Conservation (phyloP, 2,797 vertebrate genomes). For the Tokudaia muenninki region DNA sequence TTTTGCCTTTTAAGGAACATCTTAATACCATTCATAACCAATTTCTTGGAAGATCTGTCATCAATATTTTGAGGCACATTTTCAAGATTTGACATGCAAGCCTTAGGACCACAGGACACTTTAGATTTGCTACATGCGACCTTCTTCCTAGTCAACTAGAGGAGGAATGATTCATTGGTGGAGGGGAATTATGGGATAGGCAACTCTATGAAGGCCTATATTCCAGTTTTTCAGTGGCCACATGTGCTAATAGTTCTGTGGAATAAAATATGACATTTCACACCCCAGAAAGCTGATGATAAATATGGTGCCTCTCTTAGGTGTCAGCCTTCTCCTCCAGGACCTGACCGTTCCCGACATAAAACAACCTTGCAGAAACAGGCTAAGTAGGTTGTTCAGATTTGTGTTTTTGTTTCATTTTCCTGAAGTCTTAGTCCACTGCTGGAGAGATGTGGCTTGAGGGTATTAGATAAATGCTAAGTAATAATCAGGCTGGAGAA, state of each 20-base stretch:
- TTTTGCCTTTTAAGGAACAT: not conserved
- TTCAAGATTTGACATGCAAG: not conserved
- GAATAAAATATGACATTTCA: not conserved
- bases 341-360: not conserved
- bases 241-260: not conserved
- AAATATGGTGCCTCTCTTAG: not conserved
- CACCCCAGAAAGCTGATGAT: constrained; percentile 10
- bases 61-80: not conserved
- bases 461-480: constrained; percentile 80
- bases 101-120: not conserved
- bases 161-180: not conserved
- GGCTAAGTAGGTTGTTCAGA: constrained; percentile 41
- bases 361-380: constrained; percentile 14
- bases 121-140: not conserved
- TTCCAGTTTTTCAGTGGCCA: not conserved
- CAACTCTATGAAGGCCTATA: not conserved
- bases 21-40: not conserved
- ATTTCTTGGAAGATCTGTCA: not conserved
- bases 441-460: constrained; percentile 55
- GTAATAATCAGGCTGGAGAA: constrained; percentile 73
- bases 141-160: not conserved
- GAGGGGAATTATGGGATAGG: not conserved
- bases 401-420: constrained; percentile 70
- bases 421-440: constrained; percentile 60
- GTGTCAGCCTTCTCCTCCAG: not conserved